A percentile compares a stretch with the other conserved stretches of the same genome.
Conservation (phyloP, 2,888 invertebrate species). For the Acanthosepion pharaonis region DNA sequence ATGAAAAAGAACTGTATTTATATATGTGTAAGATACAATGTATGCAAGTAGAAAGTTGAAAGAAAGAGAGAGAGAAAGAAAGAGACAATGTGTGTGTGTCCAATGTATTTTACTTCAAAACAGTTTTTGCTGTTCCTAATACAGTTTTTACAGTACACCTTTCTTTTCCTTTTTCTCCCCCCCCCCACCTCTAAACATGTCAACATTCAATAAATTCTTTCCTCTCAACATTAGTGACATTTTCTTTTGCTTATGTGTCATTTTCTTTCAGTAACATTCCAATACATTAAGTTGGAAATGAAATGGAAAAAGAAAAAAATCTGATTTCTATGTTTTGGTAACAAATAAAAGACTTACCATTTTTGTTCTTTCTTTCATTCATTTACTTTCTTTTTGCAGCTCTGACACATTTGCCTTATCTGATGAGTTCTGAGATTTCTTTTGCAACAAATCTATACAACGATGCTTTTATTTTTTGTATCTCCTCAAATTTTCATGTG, state of each 20-base stretch:
- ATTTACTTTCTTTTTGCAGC: not conserved
- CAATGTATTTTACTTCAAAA: too few species aligned
- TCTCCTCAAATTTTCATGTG: not conserved
- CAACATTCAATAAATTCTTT: conserved; percentile 18
- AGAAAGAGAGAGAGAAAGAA: too few species aligned
- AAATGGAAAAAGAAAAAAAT: not conserved
- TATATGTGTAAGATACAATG: too few species aligned
- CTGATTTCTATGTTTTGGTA: not conserved
- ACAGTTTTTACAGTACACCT: not conserved
- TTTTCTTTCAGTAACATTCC: not conserved
- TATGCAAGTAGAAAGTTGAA: not conserved
- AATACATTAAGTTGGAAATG: conserved; percentile 33
- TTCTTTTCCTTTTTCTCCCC: not conserved
- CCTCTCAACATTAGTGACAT: not conserved
- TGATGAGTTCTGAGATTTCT: not conserved
- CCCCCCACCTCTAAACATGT: not conserved
- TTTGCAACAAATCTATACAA: not conserved
- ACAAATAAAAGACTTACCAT: not conserved
- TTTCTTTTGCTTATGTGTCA: not conserved
- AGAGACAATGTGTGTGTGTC: not conserved
- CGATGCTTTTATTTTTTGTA: not conserved
- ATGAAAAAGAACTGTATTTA: too few species aligned
- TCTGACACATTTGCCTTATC: not conserved
- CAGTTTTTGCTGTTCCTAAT: not conserved
- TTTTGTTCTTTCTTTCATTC: not conserved